Percentiles rank a stretch among this genome's conserved stretches.
Evolutionary conservation across 2,113 vertebrate genomes (phyloP).

Genomic region (Chaetodon trifascialis): DNA sequence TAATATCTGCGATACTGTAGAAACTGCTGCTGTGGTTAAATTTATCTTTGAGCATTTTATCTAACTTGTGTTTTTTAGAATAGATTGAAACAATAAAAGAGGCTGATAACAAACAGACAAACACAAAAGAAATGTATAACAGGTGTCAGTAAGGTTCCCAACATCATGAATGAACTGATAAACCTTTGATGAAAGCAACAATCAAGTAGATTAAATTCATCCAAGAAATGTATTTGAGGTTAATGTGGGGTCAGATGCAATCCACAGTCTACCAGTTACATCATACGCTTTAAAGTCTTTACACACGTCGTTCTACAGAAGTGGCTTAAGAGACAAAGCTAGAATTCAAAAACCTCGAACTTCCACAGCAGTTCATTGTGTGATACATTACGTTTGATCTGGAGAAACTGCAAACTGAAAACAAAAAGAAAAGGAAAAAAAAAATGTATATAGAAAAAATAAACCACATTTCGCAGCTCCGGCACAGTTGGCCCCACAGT

Average conservation of each 20-base stretch:
- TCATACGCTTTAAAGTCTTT: conserved; percentile 12
- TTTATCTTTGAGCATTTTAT: background rate
- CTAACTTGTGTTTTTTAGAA: background rate
- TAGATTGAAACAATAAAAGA: background rate
- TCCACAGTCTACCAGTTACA: background rate
- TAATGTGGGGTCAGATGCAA: background rate
- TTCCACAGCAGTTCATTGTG: background rate
- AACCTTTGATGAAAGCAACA: conserved; percentile 7
- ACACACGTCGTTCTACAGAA: conserved; percentile 3
- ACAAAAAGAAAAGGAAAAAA: conserved; percentile 14
- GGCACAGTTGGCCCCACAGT: conserved; percentile 57
- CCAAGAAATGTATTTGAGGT: background rate
- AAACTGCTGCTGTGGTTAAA: background rate
- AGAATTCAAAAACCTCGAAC: background rate
- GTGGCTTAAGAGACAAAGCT: background rate
- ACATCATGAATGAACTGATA: background rate
- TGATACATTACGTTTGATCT: conserved; percentile 12
- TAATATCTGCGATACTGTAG: background rate
- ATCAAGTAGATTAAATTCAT: background rate
- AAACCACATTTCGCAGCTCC: conserved; percentile 42
- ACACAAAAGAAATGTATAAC: background rate
- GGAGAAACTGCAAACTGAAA: conserved; percentile 20
- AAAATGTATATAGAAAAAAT: conserved; percentile 38
- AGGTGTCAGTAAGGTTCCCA: background rate
- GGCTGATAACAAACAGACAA: background rate